These are phyloP conservation scores for Spheniscus mendiculus DNA, from an alignment of 2,113 vertebrate species.

Conservation along the genomic window DNA sequence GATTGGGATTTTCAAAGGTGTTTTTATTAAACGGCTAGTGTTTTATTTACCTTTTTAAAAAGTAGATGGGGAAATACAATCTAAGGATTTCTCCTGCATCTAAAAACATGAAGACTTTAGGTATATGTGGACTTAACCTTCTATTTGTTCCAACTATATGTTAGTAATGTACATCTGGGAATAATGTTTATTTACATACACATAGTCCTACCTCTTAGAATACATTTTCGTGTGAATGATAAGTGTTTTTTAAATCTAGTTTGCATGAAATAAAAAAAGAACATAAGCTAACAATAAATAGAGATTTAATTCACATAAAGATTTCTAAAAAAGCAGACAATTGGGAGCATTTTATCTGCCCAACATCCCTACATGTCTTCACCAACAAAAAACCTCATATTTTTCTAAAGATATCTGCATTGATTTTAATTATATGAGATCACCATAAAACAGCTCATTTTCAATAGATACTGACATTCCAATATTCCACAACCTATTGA, in stretches of 20 bases:
- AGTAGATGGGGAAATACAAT: background rate
- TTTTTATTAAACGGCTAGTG: background rate
- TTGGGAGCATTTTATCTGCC: background rate
- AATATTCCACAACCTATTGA: conserved; percentile 28
- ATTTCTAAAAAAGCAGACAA: background rate
- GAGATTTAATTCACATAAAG: background rate
- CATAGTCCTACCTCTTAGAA: background rate
- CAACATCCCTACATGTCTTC: background rate
- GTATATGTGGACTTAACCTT: background rate
- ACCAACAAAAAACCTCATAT: background rate
- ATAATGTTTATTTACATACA: background rate
- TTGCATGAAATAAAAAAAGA: background rate
- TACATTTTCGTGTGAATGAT: background rate
- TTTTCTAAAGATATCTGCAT: background rate
- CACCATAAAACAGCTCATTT: background rate
- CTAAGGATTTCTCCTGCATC: background rate
- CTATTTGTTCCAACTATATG: background rate
- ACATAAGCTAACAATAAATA: background rate
- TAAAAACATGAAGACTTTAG: background rate
- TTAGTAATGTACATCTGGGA: background rate
- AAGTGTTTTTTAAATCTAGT: background rate
- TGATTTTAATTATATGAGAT: conserved; percentile 53
- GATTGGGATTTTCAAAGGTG: background rate
- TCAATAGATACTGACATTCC: conserved; percentile 13
- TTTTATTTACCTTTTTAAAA: background rate